Conservation (phyloP, 2,113 vertebrate species). For the Alligator sinensis region DNA sequence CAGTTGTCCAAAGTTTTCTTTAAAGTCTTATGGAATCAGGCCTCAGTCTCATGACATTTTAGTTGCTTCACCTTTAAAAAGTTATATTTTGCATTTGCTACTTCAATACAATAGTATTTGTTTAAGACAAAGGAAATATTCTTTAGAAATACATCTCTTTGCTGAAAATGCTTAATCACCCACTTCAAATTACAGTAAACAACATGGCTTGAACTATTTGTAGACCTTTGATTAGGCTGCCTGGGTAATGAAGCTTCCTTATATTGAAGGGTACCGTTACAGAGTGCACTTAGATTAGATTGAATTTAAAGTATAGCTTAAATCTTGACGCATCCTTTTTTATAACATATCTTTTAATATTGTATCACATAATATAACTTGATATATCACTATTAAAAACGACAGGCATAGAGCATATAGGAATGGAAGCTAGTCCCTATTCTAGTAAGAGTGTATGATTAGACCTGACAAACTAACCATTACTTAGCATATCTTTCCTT, state of each 20-base stretch:
- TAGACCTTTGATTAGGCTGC: background rate
- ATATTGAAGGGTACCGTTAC: background rate
- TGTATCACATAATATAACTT: background rate
- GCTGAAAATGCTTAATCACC: background rate
- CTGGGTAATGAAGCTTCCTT: background rate
- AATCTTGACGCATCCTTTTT: background rate
- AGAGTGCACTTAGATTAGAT: background rate
- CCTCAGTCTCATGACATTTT: too few species aligned
- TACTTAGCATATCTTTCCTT: fast-evolving
- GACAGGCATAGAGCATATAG: background rate
- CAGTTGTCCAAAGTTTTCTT: too few species aligned
- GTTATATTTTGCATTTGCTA: too few species aligned
- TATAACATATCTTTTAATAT: background rate
- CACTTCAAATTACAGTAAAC: background rate
- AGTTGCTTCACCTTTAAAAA: too few species aligned
- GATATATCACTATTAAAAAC: background rate
- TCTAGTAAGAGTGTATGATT: background rate
- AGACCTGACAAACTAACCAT: background rate
- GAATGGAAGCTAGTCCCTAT: background rate
- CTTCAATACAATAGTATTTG: too few species aligned
- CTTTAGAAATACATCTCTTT: background rate
- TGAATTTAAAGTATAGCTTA: background rate
- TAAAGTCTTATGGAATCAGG: too few species aligned
- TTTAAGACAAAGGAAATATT: background rate
- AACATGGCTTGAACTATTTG: background rate